These are phyloP conservation scores for Rhinoraja longicauda DNA, from an alignment of 2,797 vertebrate species.

Conservation along the genomic window DNA sequence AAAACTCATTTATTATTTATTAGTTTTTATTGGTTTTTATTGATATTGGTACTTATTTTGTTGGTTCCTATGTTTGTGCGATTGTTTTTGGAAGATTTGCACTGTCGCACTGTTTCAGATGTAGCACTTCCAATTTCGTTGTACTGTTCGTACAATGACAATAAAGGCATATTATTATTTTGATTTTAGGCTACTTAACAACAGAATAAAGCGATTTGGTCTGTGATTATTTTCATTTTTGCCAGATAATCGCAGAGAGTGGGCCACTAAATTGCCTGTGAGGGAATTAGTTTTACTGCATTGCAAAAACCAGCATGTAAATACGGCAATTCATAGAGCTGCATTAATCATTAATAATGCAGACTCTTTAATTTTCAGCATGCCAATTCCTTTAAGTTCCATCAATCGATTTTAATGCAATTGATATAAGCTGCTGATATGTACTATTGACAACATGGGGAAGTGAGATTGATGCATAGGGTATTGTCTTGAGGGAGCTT, in stretches of 20 bases:
- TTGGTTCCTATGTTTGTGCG: no score
- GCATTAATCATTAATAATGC: neutral
- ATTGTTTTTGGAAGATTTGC: no score
- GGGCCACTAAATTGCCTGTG: neutral
- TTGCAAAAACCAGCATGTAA: neutral
- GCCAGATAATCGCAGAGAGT: neutral
- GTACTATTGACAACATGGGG: slow-evolving; percentile 28
- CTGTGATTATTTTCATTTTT: neutral
- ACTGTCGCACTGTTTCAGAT: no score
- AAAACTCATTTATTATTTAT: no score
- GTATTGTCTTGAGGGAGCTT: slow-evolving; percentile 33
- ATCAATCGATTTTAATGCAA: slow-evolving; percentile 33
- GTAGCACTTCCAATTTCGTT: no score
- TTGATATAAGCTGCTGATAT: slow-evolving; percentile 27
- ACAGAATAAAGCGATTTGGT: neutral
- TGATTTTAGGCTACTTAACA: slow-evolving; percentile 20
- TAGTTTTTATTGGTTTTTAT: no score
- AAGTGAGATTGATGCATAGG: slow-evolving; percentile 2
- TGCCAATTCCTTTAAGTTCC: neutral
- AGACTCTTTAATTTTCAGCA: slow-evolving; percentile 18
- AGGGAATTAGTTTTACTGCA: slow-evolving; percentile 5
- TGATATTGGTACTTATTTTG: no score
- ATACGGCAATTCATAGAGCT: neutral
- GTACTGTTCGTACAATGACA: no score
- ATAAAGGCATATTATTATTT: neutral